Percentiles rank a stretch among this genome's conserved stretches.
These are phyloP conservation scores for Gambelia wislizenii DNA, from an alignment of 2,797 vertebrate species.

Conservation along the genomic window DNA sequence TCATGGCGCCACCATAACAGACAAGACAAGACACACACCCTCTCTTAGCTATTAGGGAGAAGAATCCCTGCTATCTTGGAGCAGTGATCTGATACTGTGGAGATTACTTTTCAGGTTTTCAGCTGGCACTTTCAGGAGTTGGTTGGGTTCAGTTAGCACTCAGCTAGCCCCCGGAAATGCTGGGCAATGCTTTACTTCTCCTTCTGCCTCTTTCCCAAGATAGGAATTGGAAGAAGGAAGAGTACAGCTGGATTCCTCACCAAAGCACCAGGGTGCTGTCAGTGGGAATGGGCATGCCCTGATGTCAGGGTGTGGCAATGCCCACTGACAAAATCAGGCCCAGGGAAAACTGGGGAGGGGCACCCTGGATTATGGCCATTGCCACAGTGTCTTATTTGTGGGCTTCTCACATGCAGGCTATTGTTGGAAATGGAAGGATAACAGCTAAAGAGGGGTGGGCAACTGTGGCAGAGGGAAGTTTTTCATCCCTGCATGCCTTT, in stretches of 20 bases:
- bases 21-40: no score
- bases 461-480: no score
- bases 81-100: not conserved
- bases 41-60: not conserved
- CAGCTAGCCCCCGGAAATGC: no score
- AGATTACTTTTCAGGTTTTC: not conserved
- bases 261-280: no score
- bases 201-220: no score
- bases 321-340: not conserved
- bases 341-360: not conserved
- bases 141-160: not conserved
- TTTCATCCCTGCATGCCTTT: no score
- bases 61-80: not conserved
- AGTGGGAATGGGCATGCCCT: no score
- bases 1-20: no score
- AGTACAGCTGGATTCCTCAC: no score
- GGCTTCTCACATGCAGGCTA: not conserved
- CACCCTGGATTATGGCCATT: not conserved
- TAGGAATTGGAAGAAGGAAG: no score
- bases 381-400: not conserved
- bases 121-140: not conserved
- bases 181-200: no score
- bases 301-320: not conserved
- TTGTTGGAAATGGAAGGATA: not conserved
- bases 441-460: no score